Evolutionary conservation across 2,888 invertebrate species (phyloP), one percentile per base, ranked within the genome.

Genomic region (Hedychridium roseum): DNA sequence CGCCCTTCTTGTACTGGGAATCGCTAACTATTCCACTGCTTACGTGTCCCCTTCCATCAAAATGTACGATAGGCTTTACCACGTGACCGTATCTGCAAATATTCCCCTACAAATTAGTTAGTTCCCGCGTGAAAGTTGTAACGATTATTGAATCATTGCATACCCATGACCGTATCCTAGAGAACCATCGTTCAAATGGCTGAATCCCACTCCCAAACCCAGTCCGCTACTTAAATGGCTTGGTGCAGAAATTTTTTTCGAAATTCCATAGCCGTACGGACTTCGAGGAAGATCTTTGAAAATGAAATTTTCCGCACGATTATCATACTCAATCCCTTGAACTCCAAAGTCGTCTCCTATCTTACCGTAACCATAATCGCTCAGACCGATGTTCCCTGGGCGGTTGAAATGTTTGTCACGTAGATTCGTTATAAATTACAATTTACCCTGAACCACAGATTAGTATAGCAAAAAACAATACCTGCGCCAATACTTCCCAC

Each of bases 1-100:
- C 63, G 1, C 65, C 64, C 14, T 66, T 53, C 3, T 53, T 18
- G 26, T 43, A 44, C 1, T 47, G 45, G n/a, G 56, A 46, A 16
- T 53, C 54, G 18, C 21, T 41, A 9, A 23, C 9, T 5, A 23
- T 23, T 9, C 23, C 23, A 23, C 23, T 9, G 9, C 23, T 9
- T 23, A 23, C 23, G 5, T 9, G 5, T 6, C 23, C 23, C 23
- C 23, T 9, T 7, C 6, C 18, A 18, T 41, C 43, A 18, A 50
- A 14, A 17, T 23, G 16, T 14, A 41, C 44, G 7, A 43, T 35
- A n/a, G n/a, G n/a, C n/a, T n/a, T n/a, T n/a, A n/a, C n/a, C n/a
- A n/a, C n/a, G n/a, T n/a, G n/a, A n/a, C n/a, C n/a, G n/a, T n/a
- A n/a, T n/a, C n/a, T n/a, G n/a, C n/a, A n/a, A n/a, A n/a, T n/a